Evolutionary conservation across 2,113 vertebrate species (phyloP).

Genomic region (Mastomys natalensis): DNA sequence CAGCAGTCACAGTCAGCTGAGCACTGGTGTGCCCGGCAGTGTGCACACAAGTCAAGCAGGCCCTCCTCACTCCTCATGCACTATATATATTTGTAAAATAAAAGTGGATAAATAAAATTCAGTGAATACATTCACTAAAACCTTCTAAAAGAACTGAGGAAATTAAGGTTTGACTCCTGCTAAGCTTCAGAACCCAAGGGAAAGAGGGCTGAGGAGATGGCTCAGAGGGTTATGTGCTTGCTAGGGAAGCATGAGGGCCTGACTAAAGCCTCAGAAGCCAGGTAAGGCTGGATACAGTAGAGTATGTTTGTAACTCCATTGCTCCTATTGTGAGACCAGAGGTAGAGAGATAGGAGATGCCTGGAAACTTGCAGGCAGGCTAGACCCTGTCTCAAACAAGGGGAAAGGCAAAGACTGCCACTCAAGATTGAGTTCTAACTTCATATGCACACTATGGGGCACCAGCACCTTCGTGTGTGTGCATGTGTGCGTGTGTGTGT

Average conservation of each 20-base stretch:
- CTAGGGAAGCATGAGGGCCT: background rate
- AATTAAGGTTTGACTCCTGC: background rate
- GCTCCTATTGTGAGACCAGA: background rate
- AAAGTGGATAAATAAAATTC: background rate
- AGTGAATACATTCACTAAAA: background rate
- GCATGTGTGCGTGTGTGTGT: too few relatives aligned
- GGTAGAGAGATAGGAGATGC: background rate
- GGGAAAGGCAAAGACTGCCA: too few relatives aligned
- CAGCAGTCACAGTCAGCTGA: background rate
- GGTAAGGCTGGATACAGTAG: too few relatives aligned
- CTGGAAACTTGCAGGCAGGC: background rate
- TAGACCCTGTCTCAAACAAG: background rate
- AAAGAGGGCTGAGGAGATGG: background rate
- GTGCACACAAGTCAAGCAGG: too few relatives aligned
- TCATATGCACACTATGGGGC: background rate
- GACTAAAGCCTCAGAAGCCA: background rate
- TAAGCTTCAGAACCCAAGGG: background rate
- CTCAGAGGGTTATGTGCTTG: background rate
- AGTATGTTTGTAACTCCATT: background rate
- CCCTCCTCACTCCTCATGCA: background rate
- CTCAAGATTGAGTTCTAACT: background rate
- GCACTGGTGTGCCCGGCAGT: fast-evolving
- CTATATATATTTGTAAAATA: background rate
- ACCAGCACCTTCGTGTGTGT: background rate
- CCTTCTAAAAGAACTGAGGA: background rate